These are phyloP conservation scores for Leptobrachium leishanense DNA, from an alignment of 2,113 vertebrate species.

Conservation along the genomic window DNA sequence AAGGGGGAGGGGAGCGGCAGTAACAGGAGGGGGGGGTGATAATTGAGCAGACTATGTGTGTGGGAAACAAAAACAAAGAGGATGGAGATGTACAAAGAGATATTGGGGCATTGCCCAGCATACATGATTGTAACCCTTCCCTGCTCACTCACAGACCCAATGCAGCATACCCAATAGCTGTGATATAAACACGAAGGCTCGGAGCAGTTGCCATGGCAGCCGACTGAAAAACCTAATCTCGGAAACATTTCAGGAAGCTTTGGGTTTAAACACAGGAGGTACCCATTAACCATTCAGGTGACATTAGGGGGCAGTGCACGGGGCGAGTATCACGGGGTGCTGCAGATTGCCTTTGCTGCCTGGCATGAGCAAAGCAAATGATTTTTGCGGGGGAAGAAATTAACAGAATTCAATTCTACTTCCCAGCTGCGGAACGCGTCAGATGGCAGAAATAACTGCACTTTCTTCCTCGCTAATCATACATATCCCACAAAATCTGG, in stretches of 20 bases:
- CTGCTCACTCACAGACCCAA: not conserved
- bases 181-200: conserved; percentile 4
- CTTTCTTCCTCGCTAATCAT: no score
- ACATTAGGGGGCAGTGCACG: no score
- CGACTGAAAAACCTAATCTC: conserved; percentile 25
- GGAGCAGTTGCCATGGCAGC: conserved; percentile 36
- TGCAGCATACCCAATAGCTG: conserved; percentile 21
- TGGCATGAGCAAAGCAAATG: no score
- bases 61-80: not conserved
- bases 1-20: not conserved
- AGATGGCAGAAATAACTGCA: no score
- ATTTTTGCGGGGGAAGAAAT: no score
- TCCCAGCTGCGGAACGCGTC: no score
- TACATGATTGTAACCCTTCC: not conserved
- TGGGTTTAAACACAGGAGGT: not conserved
- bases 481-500: no score
- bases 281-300: no score
- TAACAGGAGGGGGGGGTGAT: not conserved
- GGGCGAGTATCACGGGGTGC: no score
- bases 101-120: conserved; percentile 18
- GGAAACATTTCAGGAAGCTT: conserved; percentile 23
- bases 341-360: no score
- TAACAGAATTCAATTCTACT: no score
- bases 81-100: not conserved
- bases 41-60: not conserved